Percentiles rank a stretch among this genome's conserved stretches.
phyloP scores from a whole-genome alignment of 1,140 invertebrate genomes.

The Conus ventricosus region DNA sequence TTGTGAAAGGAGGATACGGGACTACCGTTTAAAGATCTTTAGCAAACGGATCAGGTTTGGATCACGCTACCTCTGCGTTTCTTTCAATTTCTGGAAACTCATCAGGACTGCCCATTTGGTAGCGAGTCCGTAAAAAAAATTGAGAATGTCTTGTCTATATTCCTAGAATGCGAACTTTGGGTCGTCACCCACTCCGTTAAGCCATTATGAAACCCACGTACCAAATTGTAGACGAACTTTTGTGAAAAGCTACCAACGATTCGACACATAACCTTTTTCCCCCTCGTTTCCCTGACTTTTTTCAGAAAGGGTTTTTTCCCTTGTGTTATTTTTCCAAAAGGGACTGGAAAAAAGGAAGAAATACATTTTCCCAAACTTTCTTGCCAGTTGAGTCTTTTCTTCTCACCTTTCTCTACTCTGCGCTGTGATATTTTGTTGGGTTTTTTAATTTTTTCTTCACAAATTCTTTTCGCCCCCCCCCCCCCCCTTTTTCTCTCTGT shows the following conservation, averaged over 20 bases:
- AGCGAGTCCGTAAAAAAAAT: slow-evolving; percentile 77
- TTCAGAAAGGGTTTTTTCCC: neutral
- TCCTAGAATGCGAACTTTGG: slow-evolving; percentile 77
- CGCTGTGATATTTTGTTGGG: too few relatives aligned
- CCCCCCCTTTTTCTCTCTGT: neutral
- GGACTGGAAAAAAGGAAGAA: neutral
- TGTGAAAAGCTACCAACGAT: neutral
- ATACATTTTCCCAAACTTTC: too few relatives aligned
- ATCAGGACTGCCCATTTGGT: slow-evolving; percentile 70
- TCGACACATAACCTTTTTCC: neutral
- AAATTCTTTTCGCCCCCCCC: neutral
- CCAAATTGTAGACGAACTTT: neutral
- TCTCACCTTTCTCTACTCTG: too few relatives aligned
- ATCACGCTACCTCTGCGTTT: slow-evolving; percentile 76
- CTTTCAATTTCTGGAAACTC: slow-evolving; percentile 75
- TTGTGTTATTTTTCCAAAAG: neutral
- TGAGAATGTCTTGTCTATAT: slow-evolving; percentile 77
- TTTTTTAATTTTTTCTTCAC: too few relatives aligned
- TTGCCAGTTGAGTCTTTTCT: too few relatives aligned
- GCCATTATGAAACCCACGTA: slow-evolving; percentile 19
- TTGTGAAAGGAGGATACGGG: too few relatives aligned
- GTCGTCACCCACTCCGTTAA: slow-evolving; percentile 76
- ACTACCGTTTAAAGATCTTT: slow-evolving; percentile 72
- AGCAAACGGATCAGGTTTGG: slow-evolving; percentile 71
- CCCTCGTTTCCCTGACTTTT: slow-evolving; percentile 4